A percentile compares a stretch with the other conserved stretches of the same genome.
Conservation (phyloP, 2,113 vertebrate species). For the Bambusicola thoracicus region DNA sequence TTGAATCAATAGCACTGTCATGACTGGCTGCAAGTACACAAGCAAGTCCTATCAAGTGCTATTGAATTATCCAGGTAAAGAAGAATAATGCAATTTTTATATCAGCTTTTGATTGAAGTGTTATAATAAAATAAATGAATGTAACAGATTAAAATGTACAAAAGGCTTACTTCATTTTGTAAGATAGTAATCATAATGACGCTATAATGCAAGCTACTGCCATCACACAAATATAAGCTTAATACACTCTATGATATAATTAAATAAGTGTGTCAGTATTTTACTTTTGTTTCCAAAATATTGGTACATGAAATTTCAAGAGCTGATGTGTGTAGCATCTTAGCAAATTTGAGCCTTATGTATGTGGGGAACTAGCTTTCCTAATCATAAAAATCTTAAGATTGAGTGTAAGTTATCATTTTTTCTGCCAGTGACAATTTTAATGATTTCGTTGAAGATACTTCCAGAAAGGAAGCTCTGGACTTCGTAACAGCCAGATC, state of each 20-base stretch:
- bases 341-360: not conserved
- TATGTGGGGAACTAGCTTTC: not conserved
- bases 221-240: not conserved
- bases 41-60: not conserved
- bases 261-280: not conserved
- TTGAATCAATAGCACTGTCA: not conserved
- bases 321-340: not conserved
- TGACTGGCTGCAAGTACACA: not conserved
- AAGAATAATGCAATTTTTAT: not conserved
- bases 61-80: not conserved
- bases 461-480: not conserved
- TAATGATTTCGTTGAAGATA: not conserved
- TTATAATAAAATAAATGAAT: not conserved
- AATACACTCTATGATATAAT: not conserved
- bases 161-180: not conserved
- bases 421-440: not conserved
- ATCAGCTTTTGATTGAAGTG: not conserved
- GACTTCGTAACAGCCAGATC: not conserved
- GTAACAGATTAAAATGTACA: not conserved
- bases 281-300: not conserved
- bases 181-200: not conserved
- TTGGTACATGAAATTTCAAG: not conserved
- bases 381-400: not conserved
- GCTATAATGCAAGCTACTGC: not conserved
- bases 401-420: not conserved